A percentile compares a stretch with the other conserved stretches of the same genome.
Conservation (phyloP, 2,113 vertebrate genomes). For the Suricata suricatta region DNA sequence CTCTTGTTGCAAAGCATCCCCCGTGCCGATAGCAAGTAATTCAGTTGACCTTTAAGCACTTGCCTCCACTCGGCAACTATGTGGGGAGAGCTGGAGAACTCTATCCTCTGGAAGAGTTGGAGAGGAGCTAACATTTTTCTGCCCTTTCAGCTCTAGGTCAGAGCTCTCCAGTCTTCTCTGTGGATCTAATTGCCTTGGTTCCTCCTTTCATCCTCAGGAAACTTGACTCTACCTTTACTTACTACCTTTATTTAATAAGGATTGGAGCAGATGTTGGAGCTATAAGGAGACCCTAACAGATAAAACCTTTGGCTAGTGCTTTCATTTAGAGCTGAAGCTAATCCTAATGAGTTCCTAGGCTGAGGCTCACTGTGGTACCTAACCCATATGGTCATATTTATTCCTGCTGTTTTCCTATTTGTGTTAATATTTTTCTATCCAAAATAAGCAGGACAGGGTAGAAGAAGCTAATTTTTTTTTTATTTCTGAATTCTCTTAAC, state of each 20-base stretch:
- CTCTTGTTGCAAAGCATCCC: slow-evolving; percentile 3
- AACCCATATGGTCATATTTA: not conserved
- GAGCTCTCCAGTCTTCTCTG: not conserved
- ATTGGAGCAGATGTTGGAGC: not conserved
- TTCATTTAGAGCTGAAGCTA: not conserved
- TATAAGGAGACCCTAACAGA: not conserved
- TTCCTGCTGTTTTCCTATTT: slow-evolving; percentile 28
- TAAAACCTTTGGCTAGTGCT: not conserved
- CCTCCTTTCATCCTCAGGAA: not conserved
- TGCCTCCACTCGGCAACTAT: not conserved
- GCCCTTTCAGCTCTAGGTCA: not conserved
- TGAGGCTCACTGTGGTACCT: not conserved
- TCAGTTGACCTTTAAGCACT: slow-evolving; percentile 42
- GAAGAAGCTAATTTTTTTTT: not conserved
- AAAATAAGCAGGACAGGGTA: not conserved
- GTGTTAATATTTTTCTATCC: not conserved
- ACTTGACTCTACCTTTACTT: not conserved
- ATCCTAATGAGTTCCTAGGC: not conserved
- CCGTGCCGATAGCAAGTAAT: not conserved
- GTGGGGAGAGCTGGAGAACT: not conserved
- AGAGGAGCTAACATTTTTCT: slow-evolving; percentile 35
- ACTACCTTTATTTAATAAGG: not conserved
- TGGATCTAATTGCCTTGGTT: not conserved
- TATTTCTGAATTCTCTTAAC: not conserved
- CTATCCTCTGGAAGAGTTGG: not conserved